Evolutionary conservation across 2,888 invertebrate genomes (phyloP).

Genomic region (Miltochrista miniata): DNA sequence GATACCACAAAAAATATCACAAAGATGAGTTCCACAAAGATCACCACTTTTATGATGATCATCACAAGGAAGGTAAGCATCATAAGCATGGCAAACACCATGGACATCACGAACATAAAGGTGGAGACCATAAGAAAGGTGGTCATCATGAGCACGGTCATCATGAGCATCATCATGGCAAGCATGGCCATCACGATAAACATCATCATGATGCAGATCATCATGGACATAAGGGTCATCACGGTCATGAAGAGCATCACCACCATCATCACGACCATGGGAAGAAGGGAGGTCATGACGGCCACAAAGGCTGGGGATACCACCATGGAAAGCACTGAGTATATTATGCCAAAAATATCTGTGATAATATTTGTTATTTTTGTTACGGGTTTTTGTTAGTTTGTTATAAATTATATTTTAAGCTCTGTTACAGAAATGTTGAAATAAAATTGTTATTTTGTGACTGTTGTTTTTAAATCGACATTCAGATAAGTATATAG

Average conservation of each 20-base stretch:
- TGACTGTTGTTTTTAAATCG: background rate
- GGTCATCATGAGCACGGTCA: constrained; percentile 74
- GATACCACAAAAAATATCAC: constrained; percentile 78
- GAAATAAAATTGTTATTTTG: constrained; percentile 22
- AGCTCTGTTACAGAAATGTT: constrained; percentile 30
- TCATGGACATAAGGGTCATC: constrained; percentile 77
- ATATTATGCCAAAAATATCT: constrained; percentile 46
- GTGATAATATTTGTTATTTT: constrained; percentile 62
- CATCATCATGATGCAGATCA: constrained; percentile 74
- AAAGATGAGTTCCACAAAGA: constrained; percentile 78
- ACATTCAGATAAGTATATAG: no score
- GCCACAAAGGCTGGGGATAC: constrained; percentile 75
- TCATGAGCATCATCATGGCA: constrained; percentile 74
- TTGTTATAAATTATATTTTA: constrained; percentile 49
- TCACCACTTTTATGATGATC: constrained; percentile 78
- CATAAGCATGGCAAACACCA: constrained; percentile 77
- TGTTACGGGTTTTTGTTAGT: constrained; percentile 54
- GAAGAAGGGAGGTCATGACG: constrained; percentile 76
- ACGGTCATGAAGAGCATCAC: constrained; percentile 77
- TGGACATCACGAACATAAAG: constrained; percentile 72
- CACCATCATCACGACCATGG: constrained; percentile 77
- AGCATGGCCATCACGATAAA: constrained; percentile 76
- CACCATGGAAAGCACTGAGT: constrained; percentile 76
- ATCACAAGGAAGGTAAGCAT: constrained; percentile 76
- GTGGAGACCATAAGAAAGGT: constrained; percentile 76